phyloP scores from a whole-genome alignment of 2,888 invertebrate genomes.

The Hirtodrosophila trivittata region DNA sequence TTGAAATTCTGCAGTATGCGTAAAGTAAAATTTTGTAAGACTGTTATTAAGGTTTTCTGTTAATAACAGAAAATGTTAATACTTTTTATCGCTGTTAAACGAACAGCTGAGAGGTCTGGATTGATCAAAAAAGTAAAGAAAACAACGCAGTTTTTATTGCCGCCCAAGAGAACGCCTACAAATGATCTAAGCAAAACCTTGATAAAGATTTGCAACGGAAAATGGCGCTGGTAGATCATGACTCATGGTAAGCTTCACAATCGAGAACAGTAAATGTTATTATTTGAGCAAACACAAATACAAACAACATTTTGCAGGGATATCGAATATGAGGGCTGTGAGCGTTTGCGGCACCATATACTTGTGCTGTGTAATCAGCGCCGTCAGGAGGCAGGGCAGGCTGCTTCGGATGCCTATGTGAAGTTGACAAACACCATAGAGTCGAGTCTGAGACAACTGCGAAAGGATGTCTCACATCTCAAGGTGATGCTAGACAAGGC shows the following conservation, averaged over 20 bases:
- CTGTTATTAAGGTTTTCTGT: not conserved
- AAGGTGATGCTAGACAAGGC: conserved; percentile 85
- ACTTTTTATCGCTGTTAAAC: conserved; percentile 12
- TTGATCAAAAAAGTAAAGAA: conserved; percentile 22
- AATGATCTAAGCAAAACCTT: conserved; percentile 30
- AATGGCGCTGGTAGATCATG: conserved; percentile 83
- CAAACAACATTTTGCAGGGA: conserved; percentile 84
- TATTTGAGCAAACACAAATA: not conserved
- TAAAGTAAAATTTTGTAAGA: not conserved
- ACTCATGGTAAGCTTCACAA: conserved; percentile 79
- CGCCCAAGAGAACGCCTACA: too few relatives aligned
- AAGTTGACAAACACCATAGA: conserved; percentile 86
- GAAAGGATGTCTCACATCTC: conserved; percentile 86
- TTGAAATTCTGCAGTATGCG: not conserved
- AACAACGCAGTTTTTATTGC: conserved; percentile 28
- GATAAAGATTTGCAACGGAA: conserved; percentile 27
- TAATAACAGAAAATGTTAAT: conserved; percentile 3
- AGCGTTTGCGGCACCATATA: conserved; percentile 87
- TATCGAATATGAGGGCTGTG: conserved; percentile 87
- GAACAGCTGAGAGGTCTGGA: conserved; percentile 32
- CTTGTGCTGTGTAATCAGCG: conserved; percentile 86
- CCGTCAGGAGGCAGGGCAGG: conserved; percentile 83
- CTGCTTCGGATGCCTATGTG: conserved; percentile 84
- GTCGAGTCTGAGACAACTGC: conserved; percentile 87
- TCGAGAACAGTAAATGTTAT: not conserved